Evolutionary conservation across 2,888 invertebrate genomes (phyloP).

Genomic region (Blastobasis adustella): DNA sequence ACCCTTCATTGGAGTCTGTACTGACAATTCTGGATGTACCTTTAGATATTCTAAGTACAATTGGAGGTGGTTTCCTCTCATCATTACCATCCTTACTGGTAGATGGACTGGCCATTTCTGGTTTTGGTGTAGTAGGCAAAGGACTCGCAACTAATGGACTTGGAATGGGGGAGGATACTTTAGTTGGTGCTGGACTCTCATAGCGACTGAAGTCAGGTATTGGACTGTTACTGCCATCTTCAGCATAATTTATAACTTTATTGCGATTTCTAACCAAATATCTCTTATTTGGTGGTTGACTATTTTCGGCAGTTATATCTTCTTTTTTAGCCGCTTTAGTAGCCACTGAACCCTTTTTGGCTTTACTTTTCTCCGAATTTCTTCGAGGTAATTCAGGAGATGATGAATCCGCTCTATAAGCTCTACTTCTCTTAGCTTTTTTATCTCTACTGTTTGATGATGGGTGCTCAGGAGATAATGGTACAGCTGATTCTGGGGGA

Average conservation of each 20-base stretch:
- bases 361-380: constrained; percentile 56
- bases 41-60: constrained; percentile 91
- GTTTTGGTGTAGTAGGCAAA: constrained; percentile 34
- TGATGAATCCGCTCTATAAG: constrained; percentile 61
- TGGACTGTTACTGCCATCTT: constrained; percentile 74
- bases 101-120: constrained; percentile 59
- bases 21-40: constrained; percentile 79
- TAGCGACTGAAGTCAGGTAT: constrained; percentile 61
- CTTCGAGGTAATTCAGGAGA: constrained; percentile 65
- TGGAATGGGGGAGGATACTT: constrained; percentile 59
- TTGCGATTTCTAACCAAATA: constrained; percentile 72
- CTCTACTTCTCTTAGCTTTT: constrained; percentile 51
- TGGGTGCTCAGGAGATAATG: constrained; percentile 62
- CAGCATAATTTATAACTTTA: constrained; percentile 78
- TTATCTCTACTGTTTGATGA: constrained; percentile 58
- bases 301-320: constrained; percentile 46
- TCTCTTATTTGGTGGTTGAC: constrained; percentile 67
- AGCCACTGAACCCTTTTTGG: constrained; percentile 54
- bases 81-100: constrained; percentile 65
- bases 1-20: constrained; percentile 78
- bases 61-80: constrained; percentile 82
- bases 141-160: constrained; percentile 60
- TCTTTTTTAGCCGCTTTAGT: constrained; percentile 65
- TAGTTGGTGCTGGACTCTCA: constrained; percentile 43
- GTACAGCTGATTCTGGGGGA: constrained; percentile 59